A percentile compares a stretch with the other conserved stretches of the same genome.
Evolutionary conservation across 2,113 vertebrate species (phyloP).

Genomic region (Pygoscelis adeliae): DNA sequence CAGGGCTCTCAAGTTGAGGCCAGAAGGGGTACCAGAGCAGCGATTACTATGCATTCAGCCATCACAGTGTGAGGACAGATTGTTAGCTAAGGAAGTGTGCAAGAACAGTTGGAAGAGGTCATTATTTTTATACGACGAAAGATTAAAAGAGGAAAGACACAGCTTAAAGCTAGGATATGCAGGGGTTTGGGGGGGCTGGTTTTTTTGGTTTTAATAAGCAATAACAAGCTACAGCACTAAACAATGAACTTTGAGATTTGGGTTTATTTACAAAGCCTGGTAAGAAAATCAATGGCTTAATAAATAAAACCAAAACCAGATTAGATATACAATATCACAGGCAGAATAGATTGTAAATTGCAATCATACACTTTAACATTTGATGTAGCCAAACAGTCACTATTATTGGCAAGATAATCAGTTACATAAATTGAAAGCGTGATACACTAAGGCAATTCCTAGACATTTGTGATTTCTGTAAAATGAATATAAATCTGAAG

Average conservation of each 20-base stretch:
- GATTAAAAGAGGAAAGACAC: not conserved
- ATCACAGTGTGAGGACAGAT: accelerated
- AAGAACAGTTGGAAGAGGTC: not conserved
- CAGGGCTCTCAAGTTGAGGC: too few species aligned
- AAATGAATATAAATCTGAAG: not conserved
- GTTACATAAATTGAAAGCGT: not conserved
- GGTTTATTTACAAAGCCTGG: not conserved
- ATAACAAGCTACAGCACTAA: not conserved
- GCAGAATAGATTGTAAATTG: not conserved
- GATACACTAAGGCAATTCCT: not conserved
- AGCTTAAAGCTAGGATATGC: not conserved
- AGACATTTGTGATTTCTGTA: not conserved
- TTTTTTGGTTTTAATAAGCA: not conserved
- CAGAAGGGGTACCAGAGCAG: not conserved
- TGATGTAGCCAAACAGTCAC: not conserved
- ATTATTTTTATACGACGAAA: accelerated
- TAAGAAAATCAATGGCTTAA: not conserved
- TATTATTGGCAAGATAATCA: not conserved
- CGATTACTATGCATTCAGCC: accelerated
- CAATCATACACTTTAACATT: not conserved
- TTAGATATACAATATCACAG: accelerated
- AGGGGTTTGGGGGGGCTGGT: accelerated
- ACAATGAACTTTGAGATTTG: not conserved
- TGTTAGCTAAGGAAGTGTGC: not conserved
- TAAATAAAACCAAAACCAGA: not conserved